A percentile compares a stretch with the other conserved stretches of the same genome.
These are phyloP conservation scores for Pissodes strobi DNA, from an alignment of 1,140 invertebrate species.

Conservation along the genomic window DNA sequence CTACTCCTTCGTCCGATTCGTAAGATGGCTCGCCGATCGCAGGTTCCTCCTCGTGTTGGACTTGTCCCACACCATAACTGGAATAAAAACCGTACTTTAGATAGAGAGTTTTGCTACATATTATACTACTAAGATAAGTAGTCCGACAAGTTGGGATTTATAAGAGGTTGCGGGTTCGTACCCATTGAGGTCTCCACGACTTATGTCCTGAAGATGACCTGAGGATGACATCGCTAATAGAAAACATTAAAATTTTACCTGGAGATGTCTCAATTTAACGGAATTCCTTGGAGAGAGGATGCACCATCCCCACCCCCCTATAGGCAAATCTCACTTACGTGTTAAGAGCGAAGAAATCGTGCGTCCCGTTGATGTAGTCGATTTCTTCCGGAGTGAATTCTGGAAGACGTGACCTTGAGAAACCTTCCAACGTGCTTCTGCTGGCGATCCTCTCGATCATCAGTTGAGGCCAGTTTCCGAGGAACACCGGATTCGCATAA, in stretches of 20 bases:
- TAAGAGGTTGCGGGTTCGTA: too few relatives aligned
- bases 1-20: neutral
- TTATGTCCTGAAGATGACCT: too few relatives aligned
- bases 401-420: slow-evolving; percentile 62
- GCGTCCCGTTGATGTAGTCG: slow-evolving; percentile 57
- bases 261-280: too few relatives aligned
- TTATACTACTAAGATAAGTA: too few relatives aligned
- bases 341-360: slow-evolving; percentile 45
- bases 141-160: too few relatives aligned
- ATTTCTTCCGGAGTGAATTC: slow-evolving; percentile 67
- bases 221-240: too few relatives aligned
- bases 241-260: too few relatives aligned
- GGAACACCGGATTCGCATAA: slow-evolving; percentile 64
- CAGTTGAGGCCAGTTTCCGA: slow-evolving; percentile 66
- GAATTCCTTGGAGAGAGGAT: neutral
- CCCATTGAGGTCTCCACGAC: too few relatives aligned
- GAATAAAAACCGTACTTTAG: neutral
- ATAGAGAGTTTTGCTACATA: neutral
- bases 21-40: neutral
- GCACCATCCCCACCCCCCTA: neutral
- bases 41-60: neutral
- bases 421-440: slow-evolving; percentile 64
- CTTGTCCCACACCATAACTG: neutral
- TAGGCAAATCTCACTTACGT: neutral
- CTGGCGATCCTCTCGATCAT: slow-evolving; percentile 62